Evolutionary conservation across 2,888 invertebrate species (phyloP).

Genomic region (Lasioglossum lativentre): DNA sequence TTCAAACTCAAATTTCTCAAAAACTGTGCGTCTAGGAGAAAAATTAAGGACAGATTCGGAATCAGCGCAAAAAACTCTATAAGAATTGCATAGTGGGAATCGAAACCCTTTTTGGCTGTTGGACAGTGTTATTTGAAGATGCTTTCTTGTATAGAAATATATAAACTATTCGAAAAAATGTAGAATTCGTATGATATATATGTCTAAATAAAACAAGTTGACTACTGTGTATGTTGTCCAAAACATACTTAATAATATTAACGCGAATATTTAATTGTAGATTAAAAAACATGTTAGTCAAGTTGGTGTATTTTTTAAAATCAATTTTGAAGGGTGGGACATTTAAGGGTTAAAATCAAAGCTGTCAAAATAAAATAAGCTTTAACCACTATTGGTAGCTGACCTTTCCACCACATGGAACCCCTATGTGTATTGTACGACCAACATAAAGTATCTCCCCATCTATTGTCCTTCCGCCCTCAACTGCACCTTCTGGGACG

Average conservation of each 20-base stretch:
- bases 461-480: constrained; percentile 79
- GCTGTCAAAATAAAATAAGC: neutral
- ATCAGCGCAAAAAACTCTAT: too few species aligned
- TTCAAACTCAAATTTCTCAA: too few species aligned
- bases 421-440: constrained; percentile 77
- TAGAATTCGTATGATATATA: too few species aligned
- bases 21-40: too few species aligned
- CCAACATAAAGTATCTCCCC: constrained; percentile 84
- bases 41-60: too few species aligned
- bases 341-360: neutral
- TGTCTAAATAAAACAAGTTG: too few species aligned
- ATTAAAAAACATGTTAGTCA: neutral
- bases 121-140: neutral
- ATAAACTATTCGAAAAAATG: neutral
- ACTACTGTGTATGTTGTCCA: too few species aligned
- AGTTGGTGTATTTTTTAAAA: neutral
- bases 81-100: too few species aligned
- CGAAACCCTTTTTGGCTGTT: too few species aligned
- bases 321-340: neutral
- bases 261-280: neutral
- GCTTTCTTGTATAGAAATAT: neutral
- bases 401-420: constrained; percentile 81
- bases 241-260: too few species aligned
- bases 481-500: constrained; percentile 82
- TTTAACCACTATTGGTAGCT: neutral